Base-by-base conservation (phyloP, 2,888 invertebrate species). In the Cryptus armator region DNA sequence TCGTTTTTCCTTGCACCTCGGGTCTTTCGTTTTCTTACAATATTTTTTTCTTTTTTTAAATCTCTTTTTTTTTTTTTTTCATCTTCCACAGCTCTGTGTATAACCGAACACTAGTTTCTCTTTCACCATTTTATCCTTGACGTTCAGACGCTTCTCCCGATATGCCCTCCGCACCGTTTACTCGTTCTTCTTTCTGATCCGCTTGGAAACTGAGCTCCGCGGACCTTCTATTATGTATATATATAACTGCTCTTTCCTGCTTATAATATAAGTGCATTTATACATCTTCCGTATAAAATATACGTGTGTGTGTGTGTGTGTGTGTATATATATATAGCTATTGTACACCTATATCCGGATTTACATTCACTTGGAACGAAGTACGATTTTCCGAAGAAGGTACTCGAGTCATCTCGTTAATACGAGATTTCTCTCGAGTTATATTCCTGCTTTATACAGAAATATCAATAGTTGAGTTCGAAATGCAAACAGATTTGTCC, bases 331-430 rank as follows among this genome's bases (percentile, higher is more conserved):
- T n/a, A 67, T 53, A 48, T 32, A 62, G 46, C 46, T 46, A 70
- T 83, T 51, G 76, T 76, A 62, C n/a, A 78, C 16, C 29, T 7
- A 86, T 78, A 87, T 83, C 86, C 78, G 84, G 72, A 89, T 89
- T 82, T 84, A 87, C 84, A 88, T 86, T 84, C 86, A 84, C 51
- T 75, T 24, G 37, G 44, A 24, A 78, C 67, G 10, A 29, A 68
- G 72, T 37, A 44, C 48, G 29, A 74, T 83, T 78, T 53, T 68
- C 16, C 12, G 12, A 43, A 5, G 29, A 62, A 14, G 62, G 32
- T n/a, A 32, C 62, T 62, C 32, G 62, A 32, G 62, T 14, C 2
- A 6, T 62, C 62, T 62, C 29, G 62, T 62, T 32, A 32, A 62
- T 14, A 5, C 32, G 32, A 48, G 48, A 32, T 56, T 12, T 56